These are phyloP conservation scores for Pristiophorus japonicus DNA, from an alignment of 2,113 vertebrate species.

Conservation along the genomic window DNA sequence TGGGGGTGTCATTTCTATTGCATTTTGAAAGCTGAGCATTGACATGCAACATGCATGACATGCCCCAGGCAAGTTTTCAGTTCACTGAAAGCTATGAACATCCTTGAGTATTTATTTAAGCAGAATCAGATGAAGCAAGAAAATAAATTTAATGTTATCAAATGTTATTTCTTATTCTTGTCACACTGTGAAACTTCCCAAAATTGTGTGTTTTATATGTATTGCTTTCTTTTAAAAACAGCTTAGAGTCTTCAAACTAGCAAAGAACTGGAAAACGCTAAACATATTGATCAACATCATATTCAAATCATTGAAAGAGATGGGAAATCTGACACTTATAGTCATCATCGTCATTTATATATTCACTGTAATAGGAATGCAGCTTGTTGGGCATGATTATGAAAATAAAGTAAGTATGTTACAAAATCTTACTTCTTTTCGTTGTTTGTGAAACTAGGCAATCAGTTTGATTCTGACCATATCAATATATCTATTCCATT, in stretches of 20 bases:
- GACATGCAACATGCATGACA: background rate
- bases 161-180: background rate
- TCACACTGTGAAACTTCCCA: background rate
- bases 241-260: constrained; percentile 41
- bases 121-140: background rate
- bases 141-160: background rate
- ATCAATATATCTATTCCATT: background rate
- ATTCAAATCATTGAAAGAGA: constrained; percentile 36
- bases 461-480: background rate
- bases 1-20: background rate
- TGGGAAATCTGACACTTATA: constrained; percentile 39
- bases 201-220: background rate
- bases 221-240: constrained; percentile 24
- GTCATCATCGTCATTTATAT: constrained; percentile 39
- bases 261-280: constrained; percentile 40
- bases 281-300: constrained; percentile 38
- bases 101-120: background rate
- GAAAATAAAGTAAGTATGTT: constrained; percentile 28
- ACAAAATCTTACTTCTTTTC: background rate
- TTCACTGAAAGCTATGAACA: background rate
- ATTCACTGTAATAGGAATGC: constrained; percentile 41
- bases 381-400: constrained; percentile 38
- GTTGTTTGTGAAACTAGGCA: background rate
- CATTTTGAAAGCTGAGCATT: background rate
- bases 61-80: background rate